These are phyloP conservation scores for Tinamus major DNA, from an alignment of 2,797 vertebrate species.

Conservation along the genomic window DNA sequence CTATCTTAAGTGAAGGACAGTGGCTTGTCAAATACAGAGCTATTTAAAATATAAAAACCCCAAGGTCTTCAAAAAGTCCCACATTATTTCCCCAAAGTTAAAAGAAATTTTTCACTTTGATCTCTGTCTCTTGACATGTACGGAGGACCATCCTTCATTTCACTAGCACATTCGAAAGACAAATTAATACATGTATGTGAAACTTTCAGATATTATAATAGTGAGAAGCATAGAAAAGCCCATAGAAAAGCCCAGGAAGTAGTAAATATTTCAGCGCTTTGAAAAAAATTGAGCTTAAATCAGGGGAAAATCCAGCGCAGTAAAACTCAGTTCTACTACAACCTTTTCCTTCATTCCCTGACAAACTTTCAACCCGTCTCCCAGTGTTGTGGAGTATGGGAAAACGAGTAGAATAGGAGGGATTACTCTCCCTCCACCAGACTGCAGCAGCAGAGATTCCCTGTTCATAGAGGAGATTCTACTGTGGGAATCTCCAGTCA, in stretches of 20 bases:
- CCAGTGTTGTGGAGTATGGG: not conserved
- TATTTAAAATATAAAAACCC: not conserved
- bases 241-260: not conserved
- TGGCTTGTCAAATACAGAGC: not conserved
- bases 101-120: not conserved
- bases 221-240: not conserved
- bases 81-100: not conserved
- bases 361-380: not conserved
- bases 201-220: not conserved
- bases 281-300: not conserved
- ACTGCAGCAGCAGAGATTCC: slow-evolving; percentile 2
- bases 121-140: not conserved
- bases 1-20: not conserved
- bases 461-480: not conserved
- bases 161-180: not conserved
- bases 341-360: not conserved
- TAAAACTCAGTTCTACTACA: not conserved
- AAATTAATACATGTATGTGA: not conserved
- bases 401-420: not conserved
- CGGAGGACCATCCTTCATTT: not conserved
- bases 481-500: not conserved
- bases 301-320: not conserved
- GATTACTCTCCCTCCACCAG: not conserved
- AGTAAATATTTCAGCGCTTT: not conserved
- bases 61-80: not conserved